A percentile compares a stretch with the other conserved stretches of the same genome.
Conservation (phyloP, 2,797 vertebrate species). For the Rhinophrynus dorsalis region DNA sequence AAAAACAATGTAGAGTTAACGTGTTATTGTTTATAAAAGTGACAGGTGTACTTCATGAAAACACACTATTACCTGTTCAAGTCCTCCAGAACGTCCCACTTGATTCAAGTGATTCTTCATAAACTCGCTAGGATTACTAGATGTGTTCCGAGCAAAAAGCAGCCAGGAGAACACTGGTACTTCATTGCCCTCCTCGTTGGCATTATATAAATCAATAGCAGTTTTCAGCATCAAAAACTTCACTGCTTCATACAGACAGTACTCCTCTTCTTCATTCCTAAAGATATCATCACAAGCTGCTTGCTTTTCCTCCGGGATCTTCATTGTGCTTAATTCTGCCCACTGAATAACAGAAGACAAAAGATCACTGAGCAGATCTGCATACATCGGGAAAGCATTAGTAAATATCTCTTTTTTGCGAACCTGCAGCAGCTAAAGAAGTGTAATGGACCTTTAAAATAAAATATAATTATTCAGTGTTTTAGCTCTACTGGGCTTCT, state of each 20-base stretch:
- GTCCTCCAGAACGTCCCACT: conserved; percentile 88
- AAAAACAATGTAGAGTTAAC: too few species aligned
- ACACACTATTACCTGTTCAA: conserved; percentile 96
- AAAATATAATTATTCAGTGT: too few species aligned
- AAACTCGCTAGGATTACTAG: conserved; percentile 81
- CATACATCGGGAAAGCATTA: background rate
- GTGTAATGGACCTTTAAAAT: too few species aligned
- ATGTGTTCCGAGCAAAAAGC: conserved; percentile 92
- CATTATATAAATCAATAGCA: conserved; percentile 80
- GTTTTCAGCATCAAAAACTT: conserved; percentile 92
- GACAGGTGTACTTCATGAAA: too few species aligned
- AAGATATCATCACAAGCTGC: conserved; percentile 82
- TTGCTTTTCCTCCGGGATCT: conserved; percentile 69
- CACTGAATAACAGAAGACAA: conserved; percentile 68
- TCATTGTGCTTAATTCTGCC: conserved; percentile 74
- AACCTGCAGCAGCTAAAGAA: too few species aligned
- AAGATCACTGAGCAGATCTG: background rate
- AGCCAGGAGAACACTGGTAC: conserved; percentile 94
- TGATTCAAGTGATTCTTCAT: conserved; percentile 92
- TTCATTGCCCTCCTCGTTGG: conserved; percentile 76
- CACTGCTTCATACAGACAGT: conserved; percentile 88
- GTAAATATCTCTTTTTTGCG: too few species aligned
- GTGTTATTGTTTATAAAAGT: too few species aligned
- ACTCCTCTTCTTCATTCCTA: conserved; percentile 86
- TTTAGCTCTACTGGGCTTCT: too few species aligned